Conservation (phyloP, 2,797 vertebrate species). For the Valencia hispanica region DNA sequence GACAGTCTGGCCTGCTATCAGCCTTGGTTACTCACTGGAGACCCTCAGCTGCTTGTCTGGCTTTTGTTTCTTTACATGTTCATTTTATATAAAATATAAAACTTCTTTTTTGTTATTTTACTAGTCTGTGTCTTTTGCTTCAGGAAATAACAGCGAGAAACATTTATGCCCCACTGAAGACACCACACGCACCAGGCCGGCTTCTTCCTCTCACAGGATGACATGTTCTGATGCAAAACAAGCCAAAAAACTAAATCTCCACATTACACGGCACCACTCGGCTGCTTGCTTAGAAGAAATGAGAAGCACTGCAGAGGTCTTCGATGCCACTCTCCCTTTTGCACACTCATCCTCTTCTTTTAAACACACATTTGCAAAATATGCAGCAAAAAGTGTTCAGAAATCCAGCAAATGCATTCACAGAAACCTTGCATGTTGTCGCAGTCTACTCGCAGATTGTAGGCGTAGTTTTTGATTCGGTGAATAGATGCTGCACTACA, state of each 20-base stretch:
- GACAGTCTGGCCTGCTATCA: constrained; percentile 59
- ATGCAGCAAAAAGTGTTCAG: constrained; percentile 17
- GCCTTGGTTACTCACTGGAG: constrained; percentile 69
- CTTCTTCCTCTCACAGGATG: constrained; percentile 27
- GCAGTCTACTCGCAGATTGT: constrained; percentile 6
- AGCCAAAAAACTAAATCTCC: constrained; percentile 28
- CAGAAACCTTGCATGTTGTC: constrained; percentile 4
- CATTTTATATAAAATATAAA: neutral
- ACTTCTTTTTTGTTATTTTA: neutral
- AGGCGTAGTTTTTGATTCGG: constrained; percentile 33
- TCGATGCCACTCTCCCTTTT: constrained; percentile 19
- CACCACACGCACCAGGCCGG: constrained; percentile 20
- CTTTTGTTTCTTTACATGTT: neutral
- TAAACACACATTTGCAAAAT: constrained; percentile 28
- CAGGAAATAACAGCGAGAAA: constrained; percentile 20
- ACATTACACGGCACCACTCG: constrained; percentile 42
- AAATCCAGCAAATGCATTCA: constrained; percentile 22
- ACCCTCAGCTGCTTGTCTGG: constrained; percentile 46
- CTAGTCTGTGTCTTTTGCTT: neutral
- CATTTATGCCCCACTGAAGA: constrained; percentile 28
- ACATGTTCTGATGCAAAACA: constrained; percentile 52
- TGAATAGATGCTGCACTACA: constrained; percentile 27
- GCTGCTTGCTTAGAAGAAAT: constrained; percentile 32
- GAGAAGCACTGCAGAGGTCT: constrained; percentile 33
- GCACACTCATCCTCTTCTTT: constrained; percentile 30